Percentiles rank a stretch among this genome's conserved stretches.
phyloP scores from a whole-genome alignment of 2,797 vertebrate genomes.

The Loris lydekkerianus region DNA sequence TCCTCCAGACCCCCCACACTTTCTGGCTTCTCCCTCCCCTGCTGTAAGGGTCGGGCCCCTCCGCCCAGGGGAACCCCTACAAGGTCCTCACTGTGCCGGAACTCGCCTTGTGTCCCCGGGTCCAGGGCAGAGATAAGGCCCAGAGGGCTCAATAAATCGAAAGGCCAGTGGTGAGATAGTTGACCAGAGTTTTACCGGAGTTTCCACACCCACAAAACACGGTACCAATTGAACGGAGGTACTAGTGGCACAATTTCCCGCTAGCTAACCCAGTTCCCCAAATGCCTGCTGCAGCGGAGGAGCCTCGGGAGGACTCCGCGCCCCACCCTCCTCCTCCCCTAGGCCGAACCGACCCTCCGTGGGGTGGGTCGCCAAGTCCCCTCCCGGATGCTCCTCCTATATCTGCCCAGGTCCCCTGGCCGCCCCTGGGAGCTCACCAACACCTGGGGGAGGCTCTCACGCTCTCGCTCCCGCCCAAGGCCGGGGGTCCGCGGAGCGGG shows the following conservation, averaged over 20 bases:
- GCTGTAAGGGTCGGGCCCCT: background rate
- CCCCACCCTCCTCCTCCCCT: too few species aligned
- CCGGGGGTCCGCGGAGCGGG: rapidly evolving
- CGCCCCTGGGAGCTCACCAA: rapidly evolving
- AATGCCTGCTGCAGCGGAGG: background rate
- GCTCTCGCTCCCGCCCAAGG: background rate
- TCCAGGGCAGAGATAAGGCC: too few species aligned
- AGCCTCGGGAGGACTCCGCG: too few species aligned
- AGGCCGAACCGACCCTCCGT: rapidly evolving
- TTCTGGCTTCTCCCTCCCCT: background rate
- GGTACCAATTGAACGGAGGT: background rate
- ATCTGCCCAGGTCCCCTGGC: rapidly evolving
- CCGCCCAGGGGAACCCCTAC: background rate
- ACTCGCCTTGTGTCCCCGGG: rapidly evolving
- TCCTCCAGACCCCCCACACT: rapidly evolving
- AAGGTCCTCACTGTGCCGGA: background rate
- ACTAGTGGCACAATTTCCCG: rapidly evolving
- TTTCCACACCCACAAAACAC: background rate
- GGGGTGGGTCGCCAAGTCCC: rapidly evolving
- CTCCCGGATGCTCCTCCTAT: background rate
- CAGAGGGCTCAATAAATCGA: background rate
- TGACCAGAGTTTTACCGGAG: background rate
- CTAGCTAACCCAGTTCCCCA: background rate
- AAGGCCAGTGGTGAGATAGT: background rate
- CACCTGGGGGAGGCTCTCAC: rapidly evolving